Evolutionary conservation across 2,888 invertebrate species (phyloP).

Genomic region (Apoderus coryli): DNA sequence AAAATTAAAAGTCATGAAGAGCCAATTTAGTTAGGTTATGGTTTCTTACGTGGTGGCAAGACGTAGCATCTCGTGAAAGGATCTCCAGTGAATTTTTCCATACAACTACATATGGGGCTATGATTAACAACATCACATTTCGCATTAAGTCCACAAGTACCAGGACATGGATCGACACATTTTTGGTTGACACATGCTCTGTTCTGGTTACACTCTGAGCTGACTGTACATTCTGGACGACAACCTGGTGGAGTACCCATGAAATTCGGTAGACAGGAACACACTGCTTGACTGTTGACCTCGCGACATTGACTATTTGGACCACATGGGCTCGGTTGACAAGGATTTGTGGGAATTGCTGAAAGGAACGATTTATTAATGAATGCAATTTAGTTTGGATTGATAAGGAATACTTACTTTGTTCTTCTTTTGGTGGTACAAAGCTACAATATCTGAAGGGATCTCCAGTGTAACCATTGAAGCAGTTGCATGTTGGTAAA

Average conservation of each 20-base stretch:
- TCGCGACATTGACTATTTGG: slow-evolving; percentile 65
- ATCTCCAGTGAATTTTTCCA: slow-evolving; percentile 58
- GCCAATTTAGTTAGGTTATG: slow-evolving; percentile 4
- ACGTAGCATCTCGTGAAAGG: slow-evolving; percentile 62
- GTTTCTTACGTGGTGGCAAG: slow-evolving; percentile 29
- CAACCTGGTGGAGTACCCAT: slow-evolving; percentile 67
- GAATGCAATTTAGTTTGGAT: slow-evolving; percentile 1
- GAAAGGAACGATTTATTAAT: too few species aligned
- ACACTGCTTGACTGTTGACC: slow-evolving; percentile 58
- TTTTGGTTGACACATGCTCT: slow-evolving; percentile 70
- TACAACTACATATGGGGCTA: slow-evolving; percentile 69
- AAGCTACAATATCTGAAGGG: slow-evolving; percentile 51
- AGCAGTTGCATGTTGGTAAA: slow-evolving; percentile 59
- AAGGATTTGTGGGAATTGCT: slow-evolving; percentile 39
- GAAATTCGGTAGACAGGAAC: slow-evolving; percentile 59
- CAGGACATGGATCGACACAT: slow-evolving; percentile 68
- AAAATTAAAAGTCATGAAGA: neutral
- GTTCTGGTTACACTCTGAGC: slow-evolving; percentile 64
- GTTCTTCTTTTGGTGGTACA: slow-evolving; percentile 23
- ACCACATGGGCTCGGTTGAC: slow-evolving; percentile 67
- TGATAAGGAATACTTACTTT: slow-evolving; percentile 7
- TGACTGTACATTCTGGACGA: slow-evolving; percentile 69
- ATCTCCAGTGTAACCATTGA: slow-evolving; percentile 51
- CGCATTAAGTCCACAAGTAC: slow-evolving; percentile 65
- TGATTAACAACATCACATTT: slow-evolving; percentile 70